Base-by-base conservation (phyloP, 37 sponge, comb jelly and placozoan genomes). In the Axinella damicornis region DNA sequence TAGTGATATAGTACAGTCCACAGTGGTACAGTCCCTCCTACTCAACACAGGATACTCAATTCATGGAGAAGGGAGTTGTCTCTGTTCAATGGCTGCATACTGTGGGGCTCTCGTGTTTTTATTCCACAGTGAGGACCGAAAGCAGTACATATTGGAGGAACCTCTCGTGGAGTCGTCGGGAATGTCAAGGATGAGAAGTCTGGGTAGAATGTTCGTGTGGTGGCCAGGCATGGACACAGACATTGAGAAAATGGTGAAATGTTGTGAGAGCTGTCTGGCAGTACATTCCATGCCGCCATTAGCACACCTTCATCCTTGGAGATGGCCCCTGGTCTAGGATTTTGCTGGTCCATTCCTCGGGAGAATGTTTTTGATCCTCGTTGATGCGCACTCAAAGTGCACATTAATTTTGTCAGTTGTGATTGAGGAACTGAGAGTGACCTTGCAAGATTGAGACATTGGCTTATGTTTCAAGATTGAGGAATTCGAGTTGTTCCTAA, bases 141-240 rank as follows among this genome's bases (percentile, higher is more conserved):
- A 69, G 37, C 22, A 34, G 27, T n/a, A n/a, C n/a, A n/a, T 31
- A 34, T 34, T 69, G 33, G 32, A 22, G 22, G 71, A 69, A 69
- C 71, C 32, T 21, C 71, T 34, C 32, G 71, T 31, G 37, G 71
- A 35, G 32, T 31, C 38, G 38, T 25, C 41, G 22, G 75, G 75
- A 21, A 74, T 74, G 28, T 28, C 24, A 21, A 52, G 75, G 27
- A 74, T 74, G 75, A 74, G 52, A 52, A 55, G 54, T 53, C 22
- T 74, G 41, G 75, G 54, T 28, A 74, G 75, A 40, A 53, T n/a
- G 27, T 40, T 74, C 24, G 75, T 74, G 24, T 41, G 75, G 75
- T 74, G 75, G 56, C 75, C 75, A 22, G 24, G 52, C 18, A 74
- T 74, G 35, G 71, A 69, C 71, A 5, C 27, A 69, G 37, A 69